A percentile compares a stretch with the other conserved stretches of the same genome.
Evolutionary conservation across 2,888 invertebrate species (phyloP).

Genomic region (Drosophila robusta): DNA sequence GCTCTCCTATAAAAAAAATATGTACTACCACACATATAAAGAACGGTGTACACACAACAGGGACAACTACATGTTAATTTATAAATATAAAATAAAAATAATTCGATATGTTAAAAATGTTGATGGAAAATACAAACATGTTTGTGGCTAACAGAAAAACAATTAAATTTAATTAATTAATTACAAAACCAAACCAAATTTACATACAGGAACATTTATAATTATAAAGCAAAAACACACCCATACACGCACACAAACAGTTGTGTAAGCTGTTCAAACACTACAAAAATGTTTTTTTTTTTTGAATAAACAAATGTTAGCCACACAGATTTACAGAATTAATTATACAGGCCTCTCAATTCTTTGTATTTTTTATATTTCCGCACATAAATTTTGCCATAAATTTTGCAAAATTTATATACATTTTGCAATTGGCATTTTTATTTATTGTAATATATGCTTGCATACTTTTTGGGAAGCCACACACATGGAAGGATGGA

Average conservation of each 20-base stretch:
- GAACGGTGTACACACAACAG: constrained; percentile 27
- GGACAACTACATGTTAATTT: constrained; percentile 50
- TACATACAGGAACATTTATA: neutral
- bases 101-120: constrained; percentile 42
- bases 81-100: constrained; percentile 29
- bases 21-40: constrained; percentile 7
- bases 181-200: constrained; percentile 47
- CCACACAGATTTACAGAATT: constrained; percentile 6
- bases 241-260: constrained; percentile 4
- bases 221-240: constrained; percentile 4
- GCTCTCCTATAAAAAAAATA: constrained; percentile 7
- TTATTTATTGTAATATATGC: constrained; percentile 14
- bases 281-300: constrained; percentile 10
- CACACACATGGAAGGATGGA: neutral
- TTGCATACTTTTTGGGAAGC: constrained; percentile 12
- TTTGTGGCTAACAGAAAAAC: constrained; percentile 51
- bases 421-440: constrained; percentile 2
- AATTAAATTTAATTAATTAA: constrained; percentile 48
- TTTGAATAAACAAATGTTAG: constrained; percentile 29
- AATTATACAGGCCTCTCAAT: constrained; percentile 12
- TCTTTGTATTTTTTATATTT: constrained; percentile 1
- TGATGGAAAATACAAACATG: constrained; percentile 56
- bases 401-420: constrained; percentile 24
- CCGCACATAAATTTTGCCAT: constrained; percentile 22
- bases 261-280: constrained; percentile 29